Conservation (phyloP, 2,113 vertebrate genomes). For the Sphaerodactylus townsendi region DNA sequence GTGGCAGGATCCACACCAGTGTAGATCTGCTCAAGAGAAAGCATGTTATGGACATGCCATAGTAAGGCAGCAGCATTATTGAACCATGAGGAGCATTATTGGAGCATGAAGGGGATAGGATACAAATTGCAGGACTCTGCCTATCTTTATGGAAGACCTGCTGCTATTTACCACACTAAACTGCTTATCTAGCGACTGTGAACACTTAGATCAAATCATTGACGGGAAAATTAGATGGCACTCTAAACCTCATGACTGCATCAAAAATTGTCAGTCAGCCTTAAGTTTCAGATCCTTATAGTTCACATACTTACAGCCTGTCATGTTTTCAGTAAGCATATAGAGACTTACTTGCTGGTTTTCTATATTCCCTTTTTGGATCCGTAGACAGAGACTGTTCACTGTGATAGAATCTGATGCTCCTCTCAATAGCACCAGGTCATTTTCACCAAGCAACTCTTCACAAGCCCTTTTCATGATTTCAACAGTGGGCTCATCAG, state of each 20-base stretch:
- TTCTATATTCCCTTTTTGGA: slow-evolving; percentile 68
- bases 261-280: neutral
- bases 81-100: neutral
- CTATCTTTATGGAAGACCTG: neutral
- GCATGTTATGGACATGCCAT: neutral
- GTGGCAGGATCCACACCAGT: too few relatives aligned
- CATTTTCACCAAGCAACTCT: slow-evolving; percentile 4
- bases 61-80: neutral
- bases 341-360: slow-evolving; percentile 72
- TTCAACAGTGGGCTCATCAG: slow-evolving; percentile 74
- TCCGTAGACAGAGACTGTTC: slow-evolving; percentile 48
- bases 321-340: neutral
- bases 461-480: slow-evolving; percentile 78
- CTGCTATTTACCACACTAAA: neutral
- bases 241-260: neutral
- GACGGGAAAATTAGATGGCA: neutral
- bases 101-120: neutral
- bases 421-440: slow-evolving; percentile 10
- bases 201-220: neutral
- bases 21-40: neutral
- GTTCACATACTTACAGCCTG: neutral
- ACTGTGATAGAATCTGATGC: neutral
- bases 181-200: neutral
- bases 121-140: too few relatives aligned
- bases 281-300: neutral